phyloP scores from a whole-genome alignment of 1,140 invertebrate genomes.

The Pararge aegeria region DNA sequence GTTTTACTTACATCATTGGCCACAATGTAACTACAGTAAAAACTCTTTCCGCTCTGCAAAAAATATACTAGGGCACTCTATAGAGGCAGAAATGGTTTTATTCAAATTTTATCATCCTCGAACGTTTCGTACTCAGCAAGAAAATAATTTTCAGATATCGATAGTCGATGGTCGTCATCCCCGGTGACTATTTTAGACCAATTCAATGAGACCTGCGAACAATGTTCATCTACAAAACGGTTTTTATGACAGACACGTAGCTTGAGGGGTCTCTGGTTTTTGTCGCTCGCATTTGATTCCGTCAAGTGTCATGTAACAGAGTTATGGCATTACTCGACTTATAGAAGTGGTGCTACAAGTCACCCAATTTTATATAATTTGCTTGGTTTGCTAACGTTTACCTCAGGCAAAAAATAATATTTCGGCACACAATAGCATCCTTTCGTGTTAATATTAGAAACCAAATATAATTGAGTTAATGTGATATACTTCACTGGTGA shows the following conservation, averaged over 20 bases:
- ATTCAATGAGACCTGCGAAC: slow-evolving; percentile 33
- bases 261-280: slow-evolving; percentile 36
- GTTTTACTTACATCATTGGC: no score
- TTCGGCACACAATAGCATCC: no score
- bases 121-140: not conserved
- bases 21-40: no score
- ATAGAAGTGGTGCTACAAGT: slow-evolving; percentile 5
- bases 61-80: not conserved
- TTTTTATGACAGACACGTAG: slow-evolving; percentile 33
- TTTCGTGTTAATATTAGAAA: no score
- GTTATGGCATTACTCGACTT: slow-evolving; percentile 22
- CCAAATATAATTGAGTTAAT: no score
- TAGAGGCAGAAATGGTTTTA: not conserved
- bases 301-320: slow-evolving; percentile 19
- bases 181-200: slow-evolving; percentile 7
- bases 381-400: not conserved
- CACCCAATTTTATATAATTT: slow-evolving; percentile 2
- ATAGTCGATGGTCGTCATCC: not conserved
- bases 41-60: not conserved
- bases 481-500: no score
- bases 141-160: slow-evolving; percentile 6
- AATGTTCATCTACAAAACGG: slow-evolving; percentile 40
- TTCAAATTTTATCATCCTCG: slow-evolving; percentile 1
- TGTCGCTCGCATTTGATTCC: slow-evolving; percentile 28
- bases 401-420: no score